Base-by-base conservation (phyloP, 2,888 invertebrate species). In the Latheticus oryzae region DNA sequence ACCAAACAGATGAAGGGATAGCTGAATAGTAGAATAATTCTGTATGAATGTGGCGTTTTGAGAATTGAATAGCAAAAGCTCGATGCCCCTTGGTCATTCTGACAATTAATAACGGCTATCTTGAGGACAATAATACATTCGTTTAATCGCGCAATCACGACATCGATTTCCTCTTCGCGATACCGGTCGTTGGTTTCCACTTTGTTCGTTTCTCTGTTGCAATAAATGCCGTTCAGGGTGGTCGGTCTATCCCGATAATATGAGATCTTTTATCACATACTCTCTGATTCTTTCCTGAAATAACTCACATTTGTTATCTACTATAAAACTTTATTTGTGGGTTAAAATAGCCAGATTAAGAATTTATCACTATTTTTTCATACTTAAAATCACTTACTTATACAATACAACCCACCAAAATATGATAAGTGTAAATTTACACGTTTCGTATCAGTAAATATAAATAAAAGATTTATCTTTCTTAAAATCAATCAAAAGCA, bases 101-200 rank as follows among this genome's bases (percentile, higher is more conserved):
- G 54, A 56, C 64, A 63, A 66, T 66, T 64, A 62, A 63, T 65
- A 66, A 66, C 64, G 60, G 61, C 64, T 65, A 65, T 65, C 65
- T 62, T 60, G 65, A 60, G 64, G 54, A 65, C 62, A 64, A 66
- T 65, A 67, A 66, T 61, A 63, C 61, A 66, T 63, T 62, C 63
- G 63, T 63, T 66, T 64, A 67, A 67, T 67, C 65, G 64, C 45
- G 61, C 67, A 66, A 66, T 67, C 67, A 64, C 57, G 63, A 52
- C 61, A 67, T 67, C 64, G 67, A 67, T 67, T 67, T 64, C 62
- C 62, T 63, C 60, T 60, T 58, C 61, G 58, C 60, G 62, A 64
- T 65, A 64, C 63, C 60, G 63, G 64, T 63, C 67, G 66, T 66
- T 62, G 67, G 64, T 67, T 69, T 67, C 65, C 65, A 69, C 67